These are phyloP conservation scores for Trilocha varians DNA, from an alignment of 2,888 invertebrate genomes.

Conservation along the genomic window DNA sequence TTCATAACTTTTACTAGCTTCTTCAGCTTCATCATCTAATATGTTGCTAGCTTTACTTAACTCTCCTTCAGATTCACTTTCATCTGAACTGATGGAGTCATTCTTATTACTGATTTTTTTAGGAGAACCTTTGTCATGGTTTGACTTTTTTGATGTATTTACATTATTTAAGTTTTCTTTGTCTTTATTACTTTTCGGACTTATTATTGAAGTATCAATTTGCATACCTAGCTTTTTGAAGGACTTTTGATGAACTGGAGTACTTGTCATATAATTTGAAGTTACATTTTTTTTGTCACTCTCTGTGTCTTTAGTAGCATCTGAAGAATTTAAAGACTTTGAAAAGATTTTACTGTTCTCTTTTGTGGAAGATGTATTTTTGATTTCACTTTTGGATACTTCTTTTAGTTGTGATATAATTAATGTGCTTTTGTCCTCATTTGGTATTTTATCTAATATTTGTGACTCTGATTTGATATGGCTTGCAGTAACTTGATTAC, in stretches of 20 bases:
- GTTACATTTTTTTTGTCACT: conserved; percentile 31
- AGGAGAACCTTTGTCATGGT: not conserved
- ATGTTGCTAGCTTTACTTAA: conserved; percentile 25
- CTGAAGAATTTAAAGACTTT: conserved; percentile 28
- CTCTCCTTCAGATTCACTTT: conserved; percentile 18
- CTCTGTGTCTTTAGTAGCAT: conserved; percentile 23
- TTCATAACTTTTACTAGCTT: conserved; percentile 54
- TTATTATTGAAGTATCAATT: conserved; percentile 43
- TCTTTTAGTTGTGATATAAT: conserved; percentile 51
- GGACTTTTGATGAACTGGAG: conserved; percentile 49
- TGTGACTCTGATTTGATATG: conserved; percentile 17
- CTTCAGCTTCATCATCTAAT: conserved; percentile 49
- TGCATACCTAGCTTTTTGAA: conserved; percentile 33
- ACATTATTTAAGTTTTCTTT: conserved; percentile 12
- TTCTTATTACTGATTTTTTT: conserved; percentile 6
- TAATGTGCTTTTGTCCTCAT: conserved; percentile 46
- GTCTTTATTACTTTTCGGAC: conserved; percentile 21
- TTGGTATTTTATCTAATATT: conserved; percentile 24
- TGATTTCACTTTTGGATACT: conserved; percentile 28
- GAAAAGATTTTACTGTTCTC: conserved; percentile 25
- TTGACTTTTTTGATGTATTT: conserved; percentile 5
- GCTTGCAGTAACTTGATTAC: conserved; percentile 13
- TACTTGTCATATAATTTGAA: conserved; percentile 45
- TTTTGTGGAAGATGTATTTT: conserved; percentile 26
- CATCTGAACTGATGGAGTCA: conserved; percentile 14